phyloP scores from a whole-genome alignment of 1,140 invertebrate genomes.

The Cecropterus lyciades region DNA sequence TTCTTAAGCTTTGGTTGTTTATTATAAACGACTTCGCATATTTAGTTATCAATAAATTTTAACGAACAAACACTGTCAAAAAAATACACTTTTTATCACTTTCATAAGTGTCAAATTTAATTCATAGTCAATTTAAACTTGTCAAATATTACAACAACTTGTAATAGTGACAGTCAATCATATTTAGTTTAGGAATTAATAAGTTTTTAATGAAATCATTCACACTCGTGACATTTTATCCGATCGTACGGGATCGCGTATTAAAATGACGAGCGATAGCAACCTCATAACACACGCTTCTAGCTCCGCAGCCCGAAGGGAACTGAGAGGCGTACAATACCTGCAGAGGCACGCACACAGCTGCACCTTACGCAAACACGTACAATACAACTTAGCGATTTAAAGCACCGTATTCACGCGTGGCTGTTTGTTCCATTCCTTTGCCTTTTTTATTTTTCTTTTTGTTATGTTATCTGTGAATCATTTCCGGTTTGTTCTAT shows the following conservation, averaged over 20 bases:
- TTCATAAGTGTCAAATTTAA: background rate
- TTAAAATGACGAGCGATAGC: conserved; percentile 16
- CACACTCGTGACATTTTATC: conserved; percentile 16
- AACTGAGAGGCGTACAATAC: conserved; percentile 71
- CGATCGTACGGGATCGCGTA: conserved; percentile 36
- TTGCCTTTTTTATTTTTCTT: conserved; percentile 21
- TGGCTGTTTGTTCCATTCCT: conserved; percentile 23
- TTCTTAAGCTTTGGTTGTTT: too few species aligned
- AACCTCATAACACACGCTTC: conserved; percentile 40
- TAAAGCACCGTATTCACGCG: conserved; percentile 66
- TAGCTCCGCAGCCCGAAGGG: conserved; percentile 59
- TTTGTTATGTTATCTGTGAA: conserved; percentile 20
- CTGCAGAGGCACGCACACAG: conserved; percentile 76
- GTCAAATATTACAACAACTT: background rate
- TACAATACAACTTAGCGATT: conserved; percentile 57
- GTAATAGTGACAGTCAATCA: background rate
- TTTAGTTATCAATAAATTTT: background rate
- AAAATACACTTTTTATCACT: background rate
- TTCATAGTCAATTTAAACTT: background rate
- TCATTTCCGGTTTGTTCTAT: conserved; percentile 21
- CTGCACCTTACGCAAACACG: conserved; percentile 56
- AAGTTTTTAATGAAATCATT: background rate
- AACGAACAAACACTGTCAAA: background rate
- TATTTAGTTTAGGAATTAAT: background rate
- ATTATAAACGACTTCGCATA: too few species aligned